These are phyloP conservation scores for Somateria mollissima DNA, from an alignment of 2,797 vertebrate genomes.

Conservation along the genomic window DNA sequence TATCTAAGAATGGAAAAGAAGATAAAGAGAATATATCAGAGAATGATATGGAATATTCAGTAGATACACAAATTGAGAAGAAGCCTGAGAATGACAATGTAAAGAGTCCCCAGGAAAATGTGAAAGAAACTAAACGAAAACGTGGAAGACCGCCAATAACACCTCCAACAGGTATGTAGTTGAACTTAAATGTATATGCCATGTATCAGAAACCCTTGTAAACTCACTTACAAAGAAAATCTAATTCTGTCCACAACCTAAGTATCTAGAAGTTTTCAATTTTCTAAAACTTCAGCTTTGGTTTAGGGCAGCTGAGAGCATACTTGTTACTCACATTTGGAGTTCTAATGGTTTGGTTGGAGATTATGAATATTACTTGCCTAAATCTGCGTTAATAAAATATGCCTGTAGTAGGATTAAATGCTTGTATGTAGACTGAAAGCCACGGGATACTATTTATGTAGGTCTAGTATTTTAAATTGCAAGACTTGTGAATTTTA, in stretches of 20 bases:
- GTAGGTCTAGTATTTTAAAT: background rate
- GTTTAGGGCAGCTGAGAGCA: background rate
- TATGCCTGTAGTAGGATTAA: background rate
- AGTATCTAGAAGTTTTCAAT: background rate
- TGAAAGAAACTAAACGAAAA: conserved; percentile 78
- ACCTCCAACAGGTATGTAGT: conserved; percentile 75
- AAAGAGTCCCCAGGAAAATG: conserved; percentile 75
- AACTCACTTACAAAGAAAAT: background rate
- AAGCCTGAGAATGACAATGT: conserved; percentile 80
- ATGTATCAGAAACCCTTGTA: background rate
- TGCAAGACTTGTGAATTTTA: background rate
- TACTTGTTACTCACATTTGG: background rate
- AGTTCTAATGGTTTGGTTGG: background rate
- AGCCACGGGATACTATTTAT: background rate
- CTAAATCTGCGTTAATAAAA: background rate
- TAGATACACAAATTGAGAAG: conserved; percentile 79
- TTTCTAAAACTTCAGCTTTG: background rate
- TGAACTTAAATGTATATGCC: background rate
- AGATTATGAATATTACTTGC: background rate
- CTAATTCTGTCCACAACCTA: background rate
- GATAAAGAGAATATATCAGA: conserved; percentile 86
- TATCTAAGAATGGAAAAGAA: conserved; percentile 83
- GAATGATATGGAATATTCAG: conserved; percentile 83
- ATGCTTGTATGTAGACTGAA: background rate
- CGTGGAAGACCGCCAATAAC: conserved; percentile 80